Evolutionary conservation across 53 echinoderm and acorn worm species (phyloP).

Genomic region (Arbacia lixula): DNA sequence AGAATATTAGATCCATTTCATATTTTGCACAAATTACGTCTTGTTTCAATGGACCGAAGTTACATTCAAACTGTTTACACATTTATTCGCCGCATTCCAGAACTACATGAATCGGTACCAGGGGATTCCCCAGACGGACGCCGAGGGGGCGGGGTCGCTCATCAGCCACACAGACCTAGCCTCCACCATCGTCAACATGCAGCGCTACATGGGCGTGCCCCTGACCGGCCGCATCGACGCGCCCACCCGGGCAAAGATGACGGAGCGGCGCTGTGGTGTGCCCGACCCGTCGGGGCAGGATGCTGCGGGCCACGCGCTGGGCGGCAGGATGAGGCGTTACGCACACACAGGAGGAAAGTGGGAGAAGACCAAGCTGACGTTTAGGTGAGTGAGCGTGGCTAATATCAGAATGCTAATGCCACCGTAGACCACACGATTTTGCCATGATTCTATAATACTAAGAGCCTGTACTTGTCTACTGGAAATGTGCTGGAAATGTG

Average conservation of each 20-base stretch:
- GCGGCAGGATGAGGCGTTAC: slow-evolving; percentile 75
- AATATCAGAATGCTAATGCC: neutral
- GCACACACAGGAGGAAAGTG: slow-evolving; percentile 84
- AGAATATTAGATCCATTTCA: too few relatives aligned
- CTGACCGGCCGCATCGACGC: slow-evolving; percentile 76
- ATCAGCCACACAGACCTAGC: slow-evolving; percentile 64
- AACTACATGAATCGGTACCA: slow-evolving; percentile 59
- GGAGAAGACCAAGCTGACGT: slow-evolving; percentile 69
- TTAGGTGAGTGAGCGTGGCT: slow-evolving; percentile 57
- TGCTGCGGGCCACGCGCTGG: slow-evolving; percentile 62
- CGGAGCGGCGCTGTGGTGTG: slow-evolving; percentile 83
- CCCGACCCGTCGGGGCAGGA: slow-evolving; percentile 81
- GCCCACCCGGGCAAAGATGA: slow-evolving; percentile 68
- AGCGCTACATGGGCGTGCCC: slow-evolving; percentile 69
- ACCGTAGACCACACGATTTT: too few relatives aligned
- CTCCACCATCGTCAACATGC: slow-evolving; percentile 68
- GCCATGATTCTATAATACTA: too few relatives aligned
- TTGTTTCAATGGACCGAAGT: too few relatives aligned
- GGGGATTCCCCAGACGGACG: slow-evolving; percentile 47
- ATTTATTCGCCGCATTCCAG: slow-evolving; percentile 30
- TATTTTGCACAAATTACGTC: too few relatives aligned
- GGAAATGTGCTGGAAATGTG: too few relatives aligned
- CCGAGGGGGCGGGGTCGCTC: slow-evolving; percentile 26
- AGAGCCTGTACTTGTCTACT: too few relatives aligned
- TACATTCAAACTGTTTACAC: too few relatives aligned